Evolutionary conservation across 2,888 invertebrate genomes (phyloP).

Genomic region (Euzophera pinguis): DNA sequence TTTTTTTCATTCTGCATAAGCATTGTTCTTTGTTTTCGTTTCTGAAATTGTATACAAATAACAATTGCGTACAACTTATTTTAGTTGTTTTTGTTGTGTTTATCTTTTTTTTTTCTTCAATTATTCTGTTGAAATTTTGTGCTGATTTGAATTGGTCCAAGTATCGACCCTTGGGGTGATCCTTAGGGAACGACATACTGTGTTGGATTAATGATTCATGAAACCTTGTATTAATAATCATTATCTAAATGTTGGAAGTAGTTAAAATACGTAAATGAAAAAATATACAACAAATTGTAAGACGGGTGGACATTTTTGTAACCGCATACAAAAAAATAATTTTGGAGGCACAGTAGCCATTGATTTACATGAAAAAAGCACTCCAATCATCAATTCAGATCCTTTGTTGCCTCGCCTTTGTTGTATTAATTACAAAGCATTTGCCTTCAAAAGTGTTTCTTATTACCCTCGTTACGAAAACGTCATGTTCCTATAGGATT

Average conservation of each 20-base stretch:
- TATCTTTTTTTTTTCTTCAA: not conserved
- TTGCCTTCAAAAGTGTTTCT: conserved; percentile 8
- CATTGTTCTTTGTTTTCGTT: no score
- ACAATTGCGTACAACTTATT: not conserved
- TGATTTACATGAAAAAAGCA: not conserved
- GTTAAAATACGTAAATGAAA: no score
- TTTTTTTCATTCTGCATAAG: no score
- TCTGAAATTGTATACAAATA: not conserved
- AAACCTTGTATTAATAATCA: not conserved
- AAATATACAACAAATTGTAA: no score
- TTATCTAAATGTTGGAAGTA: no score
- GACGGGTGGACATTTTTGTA: no score
- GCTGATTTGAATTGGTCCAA: not conserved
- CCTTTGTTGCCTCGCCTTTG: not conserved
- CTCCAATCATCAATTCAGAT: not conserved
- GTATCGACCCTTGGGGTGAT: not conserved
- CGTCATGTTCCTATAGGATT: conserved; percentile 5
- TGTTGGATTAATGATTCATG: not conserved
- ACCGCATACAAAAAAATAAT: no score
- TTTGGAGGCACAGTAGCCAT: no score
- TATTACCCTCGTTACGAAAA: conserved; percentile 12
- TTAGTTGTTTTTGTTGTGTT: no score
- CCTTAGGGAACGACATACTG: not conserved
- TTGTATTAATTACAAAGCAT: conserved; percentile 7
- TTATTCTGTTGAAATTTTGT: not conserved